These are phyloP conservation scores for Holothuria scabra DNA, from an alignment of 53 echinoderm and acorn worm species.

Conservation along the genomic window DNA sequence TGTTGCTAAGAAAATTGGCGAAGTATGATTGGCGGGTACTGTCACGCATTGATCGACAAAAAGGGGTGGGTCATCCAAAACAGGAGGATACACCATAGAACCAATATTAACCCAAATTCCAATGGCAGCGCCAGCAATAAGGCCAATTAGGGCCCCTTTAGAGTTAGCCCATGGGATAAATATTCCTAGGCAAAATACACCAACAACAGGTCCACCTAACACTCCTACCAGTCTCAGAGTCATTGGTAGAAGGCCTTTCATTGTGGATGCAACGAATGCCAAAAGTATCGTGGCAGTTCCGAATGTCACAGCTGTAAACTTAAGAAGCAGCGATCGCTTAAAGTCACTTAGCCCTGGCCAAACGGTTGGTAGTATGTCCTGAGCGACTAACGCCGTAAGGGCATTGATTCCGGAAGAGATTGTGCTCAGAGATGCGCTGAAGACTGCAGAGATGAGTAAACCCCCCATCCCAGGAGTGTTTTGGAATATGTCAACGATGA, in stretches of 20 bases:
- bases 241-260: neutral
- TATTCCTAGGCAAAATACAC: neutral
- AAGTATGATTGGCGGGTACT: no score
- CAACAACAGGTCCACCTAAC: neutral
- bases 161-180: constrained; percentile 3
- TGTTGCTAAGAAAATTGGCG: no score
- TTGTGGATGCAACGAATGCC: neutral
- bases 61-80: neutral
- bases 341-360: neutral
- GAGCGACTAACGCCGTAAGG: neutral
- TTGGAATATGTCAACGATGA: neutral
- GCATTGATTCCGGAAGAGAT: constrained; percentile 3
- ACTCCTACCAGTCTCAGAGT: neutral
- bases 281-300: neutral
- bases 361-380: neutral
- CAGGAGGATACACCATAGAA: neutral
- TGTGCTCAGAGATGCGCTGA: constrained; percentile 1
- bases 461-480: neutral
- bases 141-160: neutral
- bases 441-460: neutral
- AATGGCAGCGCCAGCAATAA: neutral
- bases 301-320: neutral
- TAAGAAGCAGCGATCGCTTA: neutral
- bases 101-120: neutral
- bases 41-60: neutral